phyloP scores from a whole-genome alignment of 2,888 invertebrate genomes.

The Dusona sp. region DNA sequence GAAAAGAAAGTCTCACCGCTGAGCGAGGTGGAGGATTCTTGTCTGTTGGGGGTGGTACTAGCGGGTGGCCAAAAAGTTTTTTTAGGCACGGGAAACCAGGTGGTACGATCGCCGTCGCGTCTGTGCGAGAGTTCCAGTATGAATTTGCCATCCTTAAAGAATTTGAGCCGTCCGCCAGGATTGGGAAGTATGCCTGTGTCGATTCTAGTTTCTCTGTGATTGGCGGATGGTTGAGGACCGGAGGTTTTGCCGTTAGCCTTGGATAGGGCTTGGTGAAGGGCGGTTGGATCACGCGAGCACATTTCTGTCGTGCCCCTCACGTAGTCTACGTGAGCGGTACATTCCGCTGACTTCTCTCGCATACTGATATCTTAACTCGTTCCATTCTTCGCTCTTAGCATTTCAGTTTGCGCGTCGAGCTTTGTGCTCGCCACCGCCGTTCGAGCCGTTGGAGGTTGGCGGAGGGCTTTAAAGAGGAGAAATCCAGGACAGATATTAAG shows the following conservation, averaged over 20 bases:
- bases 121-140: slow-evolving; percentile 93
- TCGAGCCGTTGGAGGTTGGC: not conserved
- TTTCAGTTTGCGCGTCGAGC: slow-evolving; percentile 75
- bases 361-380: slow-evolving; percentile 82
- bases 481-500: not conserved
- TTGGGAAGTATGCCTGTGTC: slow-evolving; percentile 80
- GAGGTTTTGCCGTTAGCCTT: slow-evolving; percentile 84
- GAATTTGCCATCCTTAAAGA: slow-evolving; percentile 96
- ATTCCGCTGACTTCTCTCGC: slow-evolving; percentile 84
- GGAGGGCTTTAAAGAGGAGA: not conserved
- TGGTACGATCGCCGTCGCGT: slow-evolving; percentile 92
- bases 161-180: slow-evolving; percentile 91
- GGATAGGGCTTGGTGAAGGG: slow-evolving; percentile 82
- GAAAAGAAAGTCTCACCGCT: slow-evolving; percentile 87
- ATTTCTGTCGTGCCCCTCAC: slow-evolving; percentile 84
- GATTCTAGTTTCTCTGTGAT: slow-evolving; percentile 81
- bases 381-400: slow-evolving; percentile 80
- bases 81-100: slow-evolving; percentile 95
- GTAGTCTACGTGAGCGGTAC: slow-evolving; percentile 84
- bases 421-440: not conserved
- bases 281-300: slow-evolving; percentile 84
- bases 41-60: slow-evolving; percentile 89
- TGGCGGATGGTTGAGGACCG: slow-evolving; percentile 77
- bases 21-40: slow-evolving; percentile 92
- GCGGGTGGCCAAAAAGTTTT: slow-evolving; percentile 95